phyloP scores from a whole-genome alignment of 2,113 vertebrate genomes.

The Thunnus maccoyii region DNA sequence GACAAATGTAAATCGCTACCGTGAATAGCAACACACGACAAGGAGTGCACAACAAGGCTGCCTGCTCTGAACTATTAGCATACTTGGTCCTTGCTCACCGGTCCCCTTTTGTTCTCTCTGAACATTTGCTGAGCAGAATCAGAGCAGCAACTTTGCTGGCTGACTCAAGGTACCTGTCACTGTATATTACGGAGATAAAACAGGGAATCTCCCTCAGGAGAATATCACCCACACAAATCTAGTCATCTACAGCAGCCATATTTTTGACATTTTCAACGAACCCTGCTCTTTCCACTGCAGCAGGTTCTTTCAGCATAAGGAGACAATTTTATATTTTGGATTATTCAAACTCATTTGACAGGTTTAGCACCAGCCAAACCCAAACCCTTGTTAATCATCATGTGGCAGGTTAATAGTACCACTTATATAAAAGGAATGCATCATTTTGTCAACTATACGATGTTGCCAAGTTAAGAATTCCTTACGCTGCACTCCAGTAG shows the following conservation, averaged over 20 bases:
- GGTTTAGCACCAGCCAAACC: conserved; percentile 9
- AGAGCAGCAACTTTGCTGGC: conserved; percentile 49
- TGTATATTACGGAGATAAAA: conserved; percentile 56
- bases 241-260: conserved; percentile 46
- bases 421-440: conserved; percentile 10
- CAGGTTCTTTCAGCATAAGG: conserved; percentile 34
- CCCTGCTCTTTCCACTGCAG: conserved; percentile 16
- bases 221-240: conserved; percentile 59
- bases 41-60: neutral
- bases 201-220: conserved; percentile 59
- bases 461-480: conserved; percentile 12
- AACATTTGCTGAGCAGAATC: conserved; percentile 15
- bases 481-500: neutral
- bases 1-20: neutral
- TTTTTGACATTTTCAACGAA: conserved; percentile 62
- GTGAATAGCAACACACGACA: conserved; percentile 4
- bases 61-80: conserved; percentile 14
- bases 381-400: conserved; percentile 20
- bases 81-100: conserved; percentile 14
- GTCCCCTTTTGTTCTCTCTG: neutral
- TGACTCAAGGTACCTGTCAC: conserved; percentile 70
- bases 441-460: conserved; percentile 19
- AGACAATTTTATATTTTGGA: conserved; percentile 22
- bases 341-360: conserved; percentile 2
- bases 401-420: conserved; percentile 17